These are phyloP conservation scores for Scaptodrosophila latifasciaeformis DNA, from an alignment of 2,888 invertebrate species.

Conservation along the genomic window DNA sequence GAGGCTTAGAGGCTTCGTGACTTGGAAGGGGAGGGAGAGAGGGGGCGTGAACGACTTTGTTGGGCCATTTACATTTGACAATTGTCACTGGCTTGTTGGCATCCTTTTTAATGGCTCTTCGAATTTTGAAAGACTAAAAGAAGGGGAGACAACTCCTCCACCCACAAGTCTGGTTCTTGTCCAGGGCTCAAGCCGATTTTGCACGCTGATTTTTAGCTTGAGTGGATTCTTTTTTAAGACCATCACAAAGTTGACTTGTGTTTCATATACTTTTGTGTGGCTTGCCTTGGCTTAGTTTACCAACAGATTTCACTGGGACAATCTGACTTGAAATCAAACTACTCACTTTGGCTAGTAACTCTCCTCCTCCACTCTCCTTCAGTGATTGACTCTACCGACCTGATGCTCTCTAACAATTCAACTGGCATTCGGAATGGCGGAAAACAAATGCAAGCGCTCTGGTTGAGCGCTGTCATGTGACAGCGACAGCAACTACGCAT, in stretches of 20 bases:
- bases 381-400: too few species aligned
- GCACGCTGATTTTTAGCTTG: slow-evolving; percentile 46
- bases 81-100: slow-evolving; percentile 66
- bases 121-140: too few species aligned
- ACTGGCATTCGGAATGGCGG: slow-evolving; percentile 32
- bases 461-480: slow-evolving; percentile 17
- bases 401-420: too few species aligned
- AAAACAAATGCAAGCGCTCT: neutral
- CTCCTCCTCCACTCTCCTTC: too few species aligned
- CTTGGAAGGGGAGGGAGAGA: too few species aligned
- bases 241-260: too few species aligned
- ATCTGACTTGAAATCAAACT: slow-evolving; percentile 47
- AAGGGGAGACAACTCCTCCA: too few species aligned
- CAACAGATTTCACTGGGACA: neutral
- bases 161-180: neutral
- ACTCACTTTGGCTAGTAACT: too few species aligned
- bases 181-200: slow-evolving; percentile 49
- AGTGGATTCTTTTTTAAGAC: slow-evolving; percentile 36
- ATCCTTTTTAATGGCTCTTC: slow-evolving; percentile 54
- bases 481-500: slow-evolving; percentile 25
- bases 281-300: slow-evolving; percentile 12
- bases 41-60: slow-evolving; percentile 23
- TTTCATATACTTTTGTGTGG: too few species aligned
- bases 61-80: slow-evolving; percentile 61
- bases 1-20: neutral